Conservation (phyloP, 2,113 vertebrate species). For the Chaetops frenatus region DNA sequence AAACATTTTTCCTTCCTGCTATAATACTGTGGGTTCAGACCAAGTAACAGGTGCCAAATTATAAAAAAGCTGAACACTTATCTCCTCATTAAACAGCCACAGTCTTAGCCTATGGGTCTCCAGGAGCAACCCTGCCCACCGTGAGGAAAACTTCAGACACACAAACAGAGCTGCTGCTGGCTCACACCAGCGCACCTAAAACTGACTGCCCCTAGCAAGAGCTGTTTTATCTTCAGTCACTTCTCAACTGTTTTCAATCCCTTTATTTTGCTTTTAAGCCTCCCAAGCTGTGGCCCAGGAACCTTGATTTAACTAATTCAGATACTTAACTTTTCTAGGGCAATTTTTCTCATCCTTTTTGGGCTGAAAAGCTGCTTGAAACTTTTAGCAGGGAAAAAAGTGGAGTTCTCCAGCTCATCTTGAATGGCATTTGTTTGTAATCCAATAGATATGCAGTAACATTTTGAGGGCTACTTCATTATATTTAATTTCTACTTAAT, state of each 20-base stretch:
- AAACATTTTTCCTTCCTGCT: not conserved
- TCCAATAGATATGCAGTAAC: not conserved
- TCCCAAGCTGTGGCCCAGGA: not conserved
- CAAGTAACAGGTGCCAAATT: not conserved
- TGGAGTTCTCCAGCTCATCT: not conserved
- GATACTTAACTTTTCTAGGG: not conserved
- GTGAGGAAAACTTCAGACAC: accelerated
- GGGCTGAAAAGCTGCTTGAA: not conserved
- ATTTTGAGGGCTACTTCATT: not conserved
- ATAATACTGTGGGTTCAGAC: not conserved
- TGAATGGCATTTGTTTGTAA: not conserved
- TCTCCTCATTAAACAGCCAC: not conserved
- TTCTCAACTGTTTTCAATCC: not conserved
- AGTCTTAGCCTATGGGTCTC: accelerated
- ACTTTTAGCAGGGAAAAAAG: accelerated
- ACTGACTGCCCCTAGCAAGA: accelerated
- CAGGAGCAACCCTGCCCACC: not conserved
- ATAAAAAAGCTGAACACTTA: not conserved
- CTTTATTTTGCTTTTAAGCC: not conserved
- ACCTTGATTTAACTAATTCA: not conserved
- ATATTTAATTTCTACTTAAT: not conserved
- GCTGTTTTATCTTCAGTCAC: not conserved
- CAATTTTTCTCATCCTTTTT: not conserved
- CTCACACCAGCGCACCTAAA: not conserved
- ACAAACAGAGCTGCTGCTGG: not conserved